Conservation (phyloP, 2,797 vertebrate genomes). For the Trachurus trachurus region DNA sequence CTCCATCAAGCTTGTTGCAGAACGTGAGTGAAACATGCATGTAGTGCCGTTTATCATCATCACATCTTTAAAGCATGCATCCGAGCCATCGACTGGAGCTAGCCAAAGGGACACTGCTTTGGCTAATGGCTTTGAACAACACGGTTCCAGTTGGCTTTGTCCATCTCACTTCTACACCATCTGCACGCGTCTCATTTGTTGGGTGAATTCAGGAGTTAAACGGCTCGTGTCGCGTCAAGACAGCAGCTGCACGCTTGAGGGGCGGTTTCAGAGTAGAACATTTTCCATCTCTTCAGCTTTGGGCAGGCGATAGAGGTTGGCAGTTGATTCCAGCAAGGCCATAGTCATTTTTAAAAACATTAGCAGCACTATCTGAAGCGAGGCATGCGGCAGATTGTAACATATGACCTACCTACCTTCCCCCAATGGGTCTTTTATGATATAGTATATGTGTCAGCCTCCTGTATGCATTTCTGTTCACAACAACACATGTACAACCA, state of each 20-base stretch:
- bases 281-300: constrained; percentile 49
- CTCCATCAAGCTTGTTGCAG: constrained; percentile 14
- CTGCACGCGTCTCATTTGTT: constrained; percentile 52
- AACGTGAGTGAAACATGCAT: constrained; percentile 27
- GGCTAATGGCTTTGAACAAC: constrained; percentile 56
- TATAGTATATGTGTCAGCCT: constrained; percentile 37
- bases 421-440: constrained; percentile 44
- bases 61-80: constrained; percentile 24
- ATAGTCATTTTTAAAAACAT: constrained; percentile 70
- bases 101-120: constrained; percentile 16
- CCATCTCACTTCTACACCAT: constrained; percentile 57
- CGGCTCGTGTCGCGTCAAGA: constrained; percentile 51
- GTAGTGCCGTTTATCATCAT: constrained; percentile 50
- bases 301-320: constrained; percentile 13
- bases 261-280: constrained; percentile 49
- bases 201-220: constrained; percentile 62
- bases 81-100: constrained; percentile 4
- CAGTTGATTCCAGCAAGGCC: constrained; percentile 64
- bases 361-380: constrained; percentile 41
- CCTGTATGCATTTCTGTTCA: constrained; percentile 27
- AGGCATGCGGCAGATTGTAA: constrained; percentile 56
- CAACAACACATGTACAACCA: constrained; percentile 9
- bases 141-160: constrained; percentile 66
- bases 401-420: constrained; percentile 58
- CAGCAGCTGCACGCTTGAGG: constrained; percentile 50